Conservation (phyloP, 2,113 vertebrate species). For the Sturnira hondurensis region DNA sequence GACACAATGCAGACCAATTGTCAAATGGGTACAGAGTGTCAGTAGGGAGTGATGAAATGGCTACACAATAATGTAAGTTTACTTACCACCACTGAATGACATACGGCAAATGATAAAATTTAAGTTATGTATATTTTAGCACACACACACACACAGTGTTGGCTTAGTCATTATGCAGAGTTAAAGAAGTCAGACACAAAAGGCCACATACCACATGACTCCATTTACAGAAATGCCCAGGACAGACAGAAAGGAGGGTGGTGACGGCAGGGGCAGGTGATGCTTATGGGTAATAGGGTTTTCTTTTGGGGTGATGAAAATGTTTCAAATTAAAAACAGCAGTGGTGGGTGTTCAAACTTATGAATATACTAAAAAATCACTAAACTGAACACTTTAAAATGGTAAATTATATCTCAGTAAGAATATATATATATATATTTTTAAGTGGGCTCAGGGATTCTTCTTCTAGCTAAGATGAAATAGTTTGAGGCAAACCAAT, state of each 20-base stretch:
- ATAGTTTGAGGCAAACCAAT: neutral
- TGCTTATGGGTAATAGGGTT: neutral
- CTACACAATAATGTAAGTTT: no score
- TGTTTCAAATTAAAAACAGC: no score
- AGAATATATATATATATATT: neutral
- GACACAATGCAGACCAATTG: neutral
- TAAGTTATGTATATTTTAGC: neutral
- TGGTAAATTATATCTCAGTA: neutral
- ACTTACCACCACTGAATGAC: no score
- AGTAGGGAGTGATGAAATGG: neutral
- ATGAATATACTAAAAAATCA: no score
- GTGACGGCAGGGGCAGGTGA: neutral
- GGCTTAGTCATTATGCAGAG: neutral
- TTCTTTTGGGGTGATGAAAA: no score
- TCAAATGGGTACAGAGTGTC: neutral
- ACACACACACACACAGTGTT: neutral
- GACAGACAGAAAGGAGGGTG: neutral
- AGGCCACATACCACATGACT: no score
- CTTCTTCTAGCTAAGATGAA: neutral
- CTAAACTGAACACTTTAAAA: no score
- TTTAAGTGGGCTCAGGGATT: neutral
- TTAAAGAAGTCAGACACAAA: neutral
- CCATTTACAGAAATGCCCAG: neutral
- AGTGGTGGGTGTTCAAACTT: no score
- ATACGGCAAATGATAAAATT: neutral